Evolutionary conservation across 2,797 vertebrate genomes (phyloP).

Genomic region (Fratercula arctica): DNA sequence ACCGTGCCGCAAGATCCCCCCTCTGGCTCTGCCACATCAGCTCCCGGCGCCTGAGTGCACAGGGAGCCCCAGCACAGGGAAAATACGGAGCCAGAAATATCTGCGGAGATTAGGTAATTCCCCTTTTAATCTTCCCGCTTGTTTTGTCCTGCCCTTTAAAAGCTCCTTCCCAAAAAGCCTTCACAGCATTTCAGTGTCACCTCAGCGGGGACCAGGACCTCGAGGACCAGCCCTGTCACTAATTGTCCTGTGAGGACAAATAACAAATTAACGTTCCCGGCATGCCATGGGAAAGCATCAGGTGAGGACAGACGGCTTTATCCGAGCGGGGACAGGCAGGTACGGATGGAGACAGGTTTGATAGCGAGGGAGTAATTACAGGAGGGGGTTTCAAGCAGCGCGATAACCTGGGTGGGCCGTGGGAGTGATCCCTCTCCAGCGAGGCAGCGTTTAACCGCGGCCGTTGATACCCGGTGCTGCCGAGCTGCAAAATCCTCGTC

Average conservation of each 20-base stretch:
- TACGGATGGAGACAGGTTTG: neutral
- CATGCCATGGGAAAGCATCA: neutral
- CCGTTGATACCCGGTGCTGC: rapidly evolving
- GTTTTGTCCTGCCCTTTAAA: neutral
- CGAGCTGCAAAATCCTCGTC: neutral
- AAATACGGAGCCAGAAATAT: neutral
- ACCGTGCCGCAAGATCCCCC: too few relatives aligned
- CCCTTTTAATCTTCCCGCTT: neutral
- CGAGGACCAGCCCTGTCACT: rapidly evolving
- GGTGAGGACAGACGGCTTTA: rapidly evolving
- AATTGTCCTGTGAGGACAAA: neutral
- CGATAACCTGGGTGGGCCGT: too few relatives aligned
- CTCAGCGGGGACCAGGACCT: rapidly evolving
- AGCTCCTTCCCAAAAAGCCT: neutral
- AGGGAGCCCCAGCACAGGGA: neutral
- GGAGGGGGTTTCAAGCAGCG: neutral
- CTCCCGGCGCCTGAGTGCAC: neutral
- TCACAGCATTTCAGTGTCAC: neutral
- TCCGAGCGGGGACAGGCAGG: neutral
- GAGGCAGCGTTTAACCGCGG: rapidly evolving
- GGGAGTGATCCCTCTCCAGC: neutral
- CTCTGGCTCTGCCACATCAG: neutral
- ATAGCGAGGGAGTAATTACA: neutral
- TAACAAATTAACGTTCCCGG: rapidly evolving
- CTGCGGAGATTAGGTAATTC: neutral